Evolutionary conservation across 1,140 invertebrate genomes (phyloP).

Genomic region (Archegozetes longisetosus): DNA sequence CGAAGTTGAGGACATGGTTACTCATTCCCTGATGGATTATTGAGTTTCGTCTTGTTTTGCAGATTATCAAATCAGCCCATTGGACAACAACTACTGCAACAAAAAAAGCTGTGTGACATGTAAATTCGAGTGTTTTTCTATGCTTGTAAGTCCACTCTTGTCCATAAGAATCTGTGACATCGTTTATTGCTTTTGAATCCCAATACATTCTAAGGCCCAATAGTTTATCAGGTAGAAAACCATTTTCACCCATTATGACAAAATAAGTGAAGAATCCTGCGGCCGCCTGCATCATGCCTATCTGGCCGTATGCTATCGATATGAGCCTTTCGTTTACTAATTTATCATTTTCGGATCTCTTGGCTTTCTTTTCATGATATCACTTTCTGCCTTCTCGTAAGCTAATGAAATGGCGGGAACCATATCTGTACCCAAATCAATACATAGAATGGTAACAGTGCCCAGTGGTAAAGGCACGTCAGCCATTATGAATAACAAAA

Average conservation of each 20-base stretch:
- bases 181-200: conserved; percentile 40
- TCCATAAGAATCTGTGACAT: conserved; percentile 41
- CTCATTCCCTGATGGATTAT: conserved; percentile 94
- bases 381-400: conserved; percentile 47
- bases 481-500: conserved; percentile 91
- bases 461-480: conserved; percentile 93
- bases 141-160: conserved; percentile 48
- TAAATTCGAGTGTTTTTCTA: conserved; percentile 86
- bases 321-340: conserved; percentile 58
- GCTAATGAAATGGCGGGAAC: conserved; percentile 50
- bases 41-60: conserved; percentile 90
- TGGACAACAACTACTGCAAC: conserved; percentile 94
- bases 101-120: conserved; percentile 97
- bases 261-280: conserved; percentile 40
- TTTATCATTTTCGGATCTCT: conserved; percentile 46
- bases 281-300: conserved; percentile 36
- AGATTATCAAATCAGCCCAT: conserved; percentile 97
- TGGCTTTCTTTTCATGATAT: conserved; percentile 51
- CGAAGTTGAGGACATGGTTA: conserved; percentile 91
- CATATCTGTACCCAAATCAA: conserved; percentile 99
- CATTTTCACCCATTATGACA: conserved; percentile 43
- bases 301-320: conserved; percentile 43
- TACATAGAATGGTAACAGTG: conserved; percentile 97
- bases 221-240: conserved; percentile 36
- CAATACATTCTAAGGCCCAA: conserved; percentile 37